A percentile compares a stretch with the other conserved stretches of the same genome.
phyloP scores from a whole-genome alignment of 2,888 invertebrate species.

The Galerucella nymphaeae region DNA sequence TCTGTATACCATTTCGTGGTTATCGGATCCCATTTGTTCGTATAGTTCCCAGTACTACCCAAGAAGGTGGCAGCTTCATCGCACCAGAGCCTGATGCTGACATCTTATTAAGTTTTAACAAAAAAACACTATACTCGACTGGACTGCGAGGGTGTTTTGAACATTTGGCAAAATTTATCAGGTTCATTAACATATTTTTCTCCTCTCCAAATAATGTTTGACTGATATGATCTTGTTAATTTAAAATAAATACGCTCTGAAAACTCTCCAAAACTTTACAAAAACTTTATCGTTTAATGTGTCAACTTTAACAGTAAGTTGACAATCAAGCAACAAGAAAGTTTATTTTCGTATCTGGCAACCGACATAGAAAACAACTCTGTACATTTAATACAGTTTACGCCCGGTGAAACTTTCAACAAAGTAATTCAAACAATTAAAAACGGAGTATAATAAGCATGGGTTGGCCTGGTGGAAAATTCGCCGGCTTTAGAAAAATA shows the following conservation, averaged over 20 bases:
- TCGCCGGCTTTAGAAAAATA: not conserved
- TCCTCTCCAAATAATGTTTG: not conserved
- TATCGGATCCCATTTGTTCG: too few species aligned
- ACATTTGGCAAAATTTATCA: too few species aligned
- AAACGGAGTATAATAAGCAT: conserved; percentile 32
- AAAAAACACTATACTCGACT: too few species aligned
- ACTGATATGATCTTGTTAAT: not conserved
- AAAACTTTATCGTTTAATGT: conserved; percentile 16
- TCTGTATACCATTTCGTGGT: too few species aligned
- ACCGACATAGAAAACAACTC: conserved; percentile 24
- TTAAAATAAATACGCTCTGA: not conserved
- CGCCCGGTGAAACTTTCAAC: conserved; percentile 34
- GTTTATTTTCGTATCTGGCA: conserved; percentile 21
- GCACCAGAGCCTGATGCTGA: too few species aligned
- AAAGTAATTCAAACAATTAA: conserved; percentile 38
- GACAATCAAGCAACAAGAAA: conserved; percentile 26
- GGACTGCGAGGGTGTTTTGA: too few species aligned
- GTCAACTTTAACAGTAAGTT: conserved; percentile 26
- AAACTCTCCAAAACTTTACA: conserved; percentile 4
- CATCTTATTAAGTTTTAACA: too few species aligned
- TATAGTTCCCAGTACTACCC: too few species aligned
- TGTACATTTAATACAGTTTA: conserved; percentile 35
- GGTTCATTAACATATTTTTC: too few species aligned
- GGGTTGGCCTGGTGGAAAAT: conserved; percentile 33
- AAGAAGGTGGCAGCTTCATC: too few species aligned